phyloP scores from a whole-genome alignment of 1,140 invertebrate species.

The Oedothorax gibbosus region DNA sequence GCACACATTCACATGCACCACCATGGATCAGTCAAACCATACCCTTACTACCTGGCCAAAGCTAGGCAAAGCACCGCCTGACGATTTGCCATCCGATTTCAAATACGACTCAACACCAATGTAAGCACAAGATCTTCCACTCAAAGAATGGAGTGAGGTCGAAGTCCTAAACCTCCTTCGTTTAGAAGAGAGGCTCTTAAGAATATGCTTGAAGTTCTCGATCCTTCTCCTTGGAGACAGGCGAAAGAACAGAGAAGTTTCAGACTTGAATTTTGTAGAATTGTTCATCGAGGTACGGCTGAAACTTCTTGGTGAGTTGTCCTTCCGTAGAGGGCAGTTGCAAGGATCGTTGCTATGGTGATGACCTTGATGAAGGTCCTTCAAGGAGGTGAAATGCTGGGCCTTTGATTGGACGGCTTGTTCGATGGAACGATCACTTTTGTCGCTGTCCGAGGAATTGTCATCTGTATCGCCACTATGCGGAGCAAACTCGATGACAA shows the following conservation, averaged over 20 bases:
- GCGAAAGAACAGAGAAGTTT: slow-evolving; percentile 45
- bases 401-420: slow-evolving; percentile 41
- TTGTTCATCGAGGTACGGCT: slow-evolving; percentile 3
- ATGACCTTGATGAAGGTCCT: slow-evolving; percentile 17
- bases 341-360: slow-evolving; percentile 32
- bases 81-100: slow-evolving; percentile 24
- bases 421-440: slow-evolving; percentile 50
- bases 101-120: slow-evolving; percentile 43
- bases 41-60: slow-evolving; percentile 50
- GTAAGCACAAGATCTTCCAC: slow-evolving; percentile 22
- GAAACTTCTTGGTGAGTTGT: slow-evolving; percentile 35
- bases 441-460: slow-evolving; percentile 17
- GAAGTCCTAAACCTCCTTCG: slow-evolving; percentile 19
- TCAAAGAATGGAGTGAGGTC: slow-evolving; percentile 18
- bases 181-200: slow-evolving; percentile 34
- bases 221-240: slow-evolving; percentile 46
- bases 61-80: slow-evolving; percentile 47
- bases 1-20: not conserved
- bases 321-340: slow-evolving; percentile 38
- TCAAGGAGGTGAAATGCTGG: slow-evolving; percentile 46
- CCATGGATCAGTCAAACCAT: too few species aligned
- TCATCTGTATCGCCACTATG: slow-evolving; percentile 14
- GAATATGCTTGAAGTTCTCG: slow-evolving; percentile 43
- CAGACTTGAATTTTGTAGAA: slow-evolving; percentile 32
- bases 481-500: slow-evolving; percentile 50